phyloP scores from a whole-genome alignment of 2,797 vertebrate genomes.

The Gastrophryne carolinensis region DNA sequence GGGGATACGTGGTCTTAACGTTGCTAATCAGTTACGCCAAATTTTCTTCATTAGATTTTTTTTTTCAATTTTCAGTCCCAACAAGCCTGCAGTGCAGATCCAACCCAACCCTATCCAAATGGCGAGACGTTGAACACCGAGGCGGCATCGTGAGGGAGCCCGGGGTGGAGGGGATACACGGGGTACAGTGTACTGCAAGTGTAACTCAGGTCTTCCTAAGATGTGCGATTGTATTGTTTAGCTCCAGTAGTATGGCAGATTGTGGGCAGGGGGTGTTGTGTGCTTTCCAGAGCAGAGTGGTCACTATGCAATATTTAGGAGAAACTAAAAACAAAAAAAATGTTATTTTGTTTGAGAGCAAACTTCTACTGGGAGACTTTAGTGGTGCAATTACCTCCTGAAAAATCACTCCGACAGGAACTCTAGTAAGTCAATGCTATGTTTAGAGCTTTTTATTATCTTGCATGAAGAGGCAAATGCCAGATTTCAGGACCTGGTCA shows the following conservation, averaged over 20 bases:
- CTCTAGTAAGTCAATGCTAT: slow-evolving; percentile 41
- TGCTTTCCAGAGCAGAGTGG: slow-evolving; percentile 27
- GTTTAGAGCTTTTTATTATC: slow-evolving; percentile 67
- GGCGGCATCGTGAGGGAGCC: too few relatives aligned
- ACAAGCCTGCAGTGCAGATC: slow-evolving; percentile 68
- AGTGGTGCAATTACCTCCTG: slow-evolving; percentile 68
- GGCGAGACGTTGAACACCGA: too few relatives aligned
- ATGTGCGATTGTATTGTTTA: slow-evolving; percentile 67
- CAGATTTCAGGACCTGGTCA: slow-evolving; percentile 76
- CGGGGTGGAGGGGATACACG: too few relatives aligned
- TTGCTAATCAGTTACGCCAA: slow-evolving; percentile 80
- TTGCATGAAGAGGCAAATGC: slow-evolving; percentile 76
- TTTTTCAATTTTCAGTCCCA: slow-evolving; percentile 63
- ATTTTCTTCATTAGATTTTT: slow-evolving; percentile 65
- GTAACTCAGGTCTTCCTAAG: slow-evolving; percentile 97
- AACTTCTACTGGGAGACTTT: slow-evolving; percentile 70
- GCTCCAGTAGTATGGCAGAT: too few relatives aligned
- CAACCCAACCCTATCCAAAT: slow-evolving; percentile 69
- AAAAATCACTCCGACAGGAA: slow-evolving; percentile 42
- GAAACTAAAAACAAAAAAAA: too few relatives aligned
- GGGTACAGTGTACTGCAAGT: slow-evolving; percentile 80
- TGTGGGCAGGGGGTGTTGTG: slow-evolving; percentile 48
- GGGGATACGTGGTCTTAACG: slow-evolving; percentile 68
- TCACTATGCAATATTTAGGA: too few relatives aligned
- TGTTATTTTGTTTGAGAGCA: too few relatives aligned